Evolutionary conservation across 1,140 invertebrate species (phyloP), one percentile per base, ranked within the genome.

Genomic region (Pseudoatta argentina): DNA sequence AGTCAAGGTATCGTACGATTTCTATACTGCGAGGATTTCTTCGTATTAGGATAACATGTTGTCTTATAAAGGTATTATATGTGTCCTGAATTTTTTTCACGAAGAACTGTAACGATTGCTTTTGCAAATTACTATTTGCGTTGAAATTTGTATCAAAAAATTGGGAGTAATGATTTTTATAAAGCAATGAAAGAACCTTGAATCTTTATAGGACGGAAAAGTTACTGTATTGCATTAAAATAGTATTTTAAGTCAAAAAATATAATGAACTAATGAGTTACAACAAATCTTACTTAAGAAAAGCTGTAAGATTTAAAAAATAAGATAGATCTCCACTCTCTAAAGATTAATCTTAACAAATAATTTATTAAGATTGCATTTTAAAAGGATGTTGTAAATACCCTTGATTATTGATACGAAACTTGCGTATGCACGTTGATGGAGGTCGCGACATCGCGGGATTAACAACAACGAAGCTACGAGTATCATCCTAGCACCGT

Each of bases 1-100:
- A 96, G 98, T 99, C 94, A 99, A 99, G 97, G 98, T 99, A 96
- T n/a, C 44, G 63, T 39, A 30, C n/a, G 59, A 30, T 77, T 57
- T 57, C 27, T n/a, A 39, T 53, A n/a, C 3, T 69, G 53, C 24
- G 24, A 24, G 51, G 3, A 75, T 59, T 72, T 34, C n/a, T 18
- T 27, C 21, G 14, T 10, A 7, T 83, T 39, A 21, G 18, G 21
- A 61, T 51, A 34, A 44, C 7, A 27, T 7, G 16, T 39, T 18
- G 55, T 10, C 2, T 21, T 7, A 34, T 18, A 27, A 10, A 30
- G 18, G 5, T 71, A 53, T 72, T 30, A 53, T 57, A 34, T 34
- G 57, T 55, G 51, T 53, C 34, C 30, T 34, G 16, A 66, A 44
- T 67, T 67, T 39, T 44, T 51, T 51, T 51, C 1, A 8, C 39